A percentile compares a stretch with the other conserved stretches of the same genome.
phyloP scores from a whole-genome alignment of 2,113 vertebrate genomes.

The Mobula birostris region DNA sequence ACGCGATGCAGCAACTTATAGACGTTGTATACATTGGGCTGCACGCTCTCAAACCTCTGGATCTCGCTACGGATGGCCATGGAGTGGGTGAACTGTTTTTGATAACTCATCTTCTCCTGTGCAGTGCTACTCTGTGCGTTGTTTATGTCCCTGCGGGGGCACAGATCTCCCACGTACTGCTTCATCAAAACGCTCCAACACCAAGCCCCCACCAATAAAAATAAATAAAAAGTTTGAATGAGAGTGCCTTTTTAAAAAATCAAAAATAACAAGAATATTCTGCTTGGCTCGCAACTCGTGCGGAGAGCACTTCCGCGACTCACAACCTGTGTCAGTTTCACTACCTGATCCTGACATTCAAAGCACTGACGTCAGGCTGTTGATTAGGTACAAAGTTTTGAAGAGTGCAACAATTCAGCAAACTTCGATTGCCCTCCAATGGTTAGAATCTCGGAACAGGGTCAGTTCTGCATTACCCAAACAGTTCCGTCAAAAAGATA shows the following conservation, averaged over 20 bases:
- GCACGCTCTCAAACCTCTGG: constrained; percentile 57
- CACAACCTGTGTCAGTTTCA: constrained; percentile 25
- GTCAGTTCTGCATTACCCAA: too few relatives aligned
- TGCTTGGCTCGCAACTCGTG: constrained; percentile 48
- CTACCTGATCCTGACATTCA: constrained; percentile 1
- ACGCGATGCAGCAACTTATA: constrained; percentile 61
- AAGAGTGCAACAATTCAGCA: neutral
- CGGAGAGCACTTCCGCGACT: constrained; percentile 43
- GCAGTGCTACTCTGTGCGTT: neutral
- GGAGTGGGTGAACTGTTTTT: constrained; percentile 55
- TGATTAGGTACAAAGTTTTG: neutral
- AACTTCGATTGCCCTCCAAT: constrained; percentile 2
- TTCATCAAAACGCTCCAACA: neutral
- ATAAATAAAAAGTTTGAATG: neutral
- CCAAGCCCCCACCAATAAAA: neutral
- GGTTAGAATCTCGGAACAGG: neutral
- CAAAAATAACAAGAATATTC: neutral
- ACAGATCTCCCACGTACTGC: constrained; percentile 2
- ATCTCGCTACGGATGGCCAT: constrained; percentile 65
- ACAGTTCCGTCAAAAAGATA: neutral
- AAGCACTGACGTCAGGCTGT: constrained; percentile 12
- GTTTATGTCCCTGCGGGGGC: neutral
- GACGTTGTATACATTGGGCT: constrained; percentile 56
- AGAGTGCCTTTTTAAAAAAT: neutral
- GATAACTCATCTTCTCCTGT: constrained; percentile 54